Evolutionary conservation across 2,113 vertebrate species (phyloP), one percentile per base, ranked within the genome.

Genomic region (Desmodus rotundus): DNA sequence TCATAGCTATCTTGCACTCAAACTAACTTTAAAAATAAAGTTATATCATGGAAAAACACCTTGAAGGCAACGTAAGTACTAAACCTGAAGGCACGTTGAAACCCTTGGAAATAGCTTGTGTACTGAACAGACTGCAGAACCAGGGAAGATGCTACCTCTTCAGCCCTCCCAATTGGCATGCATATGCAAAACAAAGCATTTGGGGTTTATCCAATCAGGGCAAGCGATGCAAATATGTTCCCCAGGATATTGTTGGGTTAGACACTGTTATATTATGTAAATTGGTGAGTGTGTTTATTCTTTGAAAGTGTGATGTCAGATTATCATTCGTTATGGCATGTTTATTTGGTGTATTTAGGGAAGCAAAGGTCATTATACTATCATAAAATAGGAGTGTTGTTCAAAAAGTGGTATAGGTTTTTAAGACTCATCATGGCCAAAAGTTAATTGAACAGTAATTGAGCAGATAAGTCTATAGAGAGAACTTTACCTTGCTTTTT

Each of bases 21-120:
- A 82, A 93, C 50, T 88, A 19, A 38, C 61, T 78, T 83, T 74
- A 85, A 85, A 94, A 84, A 61, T 77, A n/a, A 83, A 89, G 61
- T 61, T 67, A 67, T 56, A 78, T 52, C 50, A 45, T 28, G 91
- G 82, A 72, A 72, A 81, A 87, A 67, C 33, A 58, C 20, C 33
- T 28, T 56, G 33, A 72, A 38, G 47, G 3, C 24, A 67, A 74
- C 82, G 38, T 33, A 87, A 78, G 41, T 22, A 22, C 61, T 63
- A 78, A 70, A 52, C n/a, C 41, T 33, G 19, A 78, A 95, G 65
- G 2, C 19, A 47, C 14, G 17, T 43, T 61, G 47, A 65, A 82
- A 93, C 22, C 63, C 26, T 36, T 52, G 28, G 43, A 87, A 87
- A 81, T 45, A 91, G 31, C 28, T 41, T 26, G n/a, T 73, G 15